Evolutionary conservation across 2,888 invertebrate genomes (phyloP), one percentile per base, ranked within the genome.

Genomic region (Cryptocephalus moraei): DNA sequence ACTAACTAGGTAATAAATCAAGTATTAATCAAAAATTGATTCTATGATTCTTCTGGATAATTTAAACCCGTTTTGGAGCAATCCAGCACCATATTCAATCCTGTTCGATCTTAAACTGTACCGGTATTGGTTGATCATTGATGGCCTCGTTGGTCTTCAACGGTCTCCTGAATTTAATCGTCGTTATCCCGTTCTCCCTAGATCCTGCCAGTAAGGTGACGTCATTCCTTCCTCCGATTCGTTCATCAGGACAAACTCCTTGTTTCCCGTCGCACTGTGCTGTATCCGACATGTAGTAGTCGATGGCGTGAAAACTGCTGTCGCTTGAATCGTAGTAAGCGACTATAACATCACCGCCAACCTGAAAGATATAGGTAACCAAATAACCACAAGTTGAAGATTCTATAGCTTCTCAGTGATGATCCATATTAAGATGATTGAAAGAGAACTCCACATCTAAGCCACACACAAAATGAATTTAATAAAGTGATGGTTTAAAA

Each of bases 231-330:
- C 55, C 83, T 80, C 8, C 86, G 9, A 92, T 75, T 39, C 85
- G 74, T 52, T 80, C 79, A 64, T 92, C 92, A 0, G 91, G 91
- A 61, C 92, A 93, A 6, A 91, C 91, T 0, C 91, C 91, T 33
- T 78, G 77, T 57, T 80, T 79, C 0, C 89, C 89, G 63, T 90
- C 89, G 61, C 90, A 91, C 67, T 90, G 86, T 1, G 89, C 79
- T 45, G 83, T 73, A 55, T 86, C 84, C 0, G 87, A 84, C 69
- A 93, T 83, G 62, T 82, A 86, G 69, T 92, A 93, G 71, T 93
- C 93, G 9, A 83, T 81, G 1, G 87, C 91, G 44, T 81, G 77
- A 47, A 89, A 91, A 31, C 75, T 72, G 57, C 72, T 75, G 6
- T 72, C 70, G 3, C 67, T 70, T 8, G 73, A 74, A 60, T 84